Percentiles rank a stretch among this genome's conserved stretches.
These are phyloP conservation scores for Acromyrmex heyeri DNA, from an alignment of 1,140 invertebrate species.

Conservation along the genomic window DNA sequence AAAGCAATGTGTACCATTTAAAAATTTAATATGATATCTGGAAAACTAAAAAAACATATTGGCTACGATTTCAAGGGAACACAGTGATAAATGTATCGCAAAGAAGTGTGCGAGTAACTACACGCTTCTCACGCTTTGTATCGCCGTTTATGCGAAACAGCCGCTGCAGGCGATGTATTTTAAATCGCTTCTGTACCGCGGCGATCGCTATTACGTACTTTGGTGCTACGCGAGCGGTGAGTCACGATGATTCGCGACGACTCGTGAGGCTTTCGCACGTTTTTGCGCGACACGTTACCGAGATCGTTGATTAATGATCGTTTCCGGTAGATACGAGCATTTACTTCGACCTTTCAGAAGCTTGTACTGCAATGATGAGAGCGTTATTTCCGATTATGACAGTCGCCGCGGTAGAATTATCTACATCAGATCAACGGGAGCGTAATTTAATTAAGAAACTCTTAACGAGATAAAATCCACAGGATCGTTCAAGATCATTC, in stretches of 20 bases:
- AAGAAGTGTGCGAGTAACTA: not conserved
- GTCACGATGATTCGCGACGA: slow-evolving; percentile 70
- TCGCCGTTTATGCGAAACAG: slow-evolving; percentile 41
- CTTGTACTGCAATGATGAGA: slow-evolving; percentile 23
- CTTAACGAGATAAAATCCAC: not conserved
- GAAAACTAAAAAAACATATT: not conserved
- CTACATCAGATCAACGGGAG: not conserved
- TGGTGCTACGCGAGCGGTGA: slow-evolving; percentile 66
- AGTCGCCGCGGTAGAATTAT: not conserved
- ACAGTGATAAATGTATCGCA: not conserved
- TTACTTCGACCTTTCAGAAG: slow-evolving; percentile 18
- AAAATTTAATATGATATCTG: not conserved
- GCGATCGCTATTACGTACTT: slow-evolving; percentile 69
- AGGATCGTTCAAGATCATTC: not conserved
- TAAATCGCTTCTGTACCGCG: slow-evolving; percentile 55
- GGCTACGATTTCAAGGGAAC: not conserved
- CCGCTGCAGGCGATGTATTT: slow-evolving; percentile 29
- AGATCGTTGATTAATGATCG: slow-evolving; percentile 79
- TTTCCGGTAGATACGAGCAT: slow-evolving; percentile 74
- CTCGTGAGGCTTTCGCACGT: slow-evolving; percentile 79
- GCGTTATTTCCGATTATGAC: slow-evolving; percentile 57
- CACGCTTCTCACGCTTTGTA: slow-evolving; percentile 13
- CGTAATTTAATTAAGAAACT: slow-evolving; percentile 34
- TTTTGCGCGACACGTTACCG: slow-evolving; percentile 76
- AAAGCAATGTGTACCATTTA: not conserved